Evolutionary conservation across 2,888 invertebrate species (phyloP).

Genomic region (Sicus ferrugineus): DNA sequence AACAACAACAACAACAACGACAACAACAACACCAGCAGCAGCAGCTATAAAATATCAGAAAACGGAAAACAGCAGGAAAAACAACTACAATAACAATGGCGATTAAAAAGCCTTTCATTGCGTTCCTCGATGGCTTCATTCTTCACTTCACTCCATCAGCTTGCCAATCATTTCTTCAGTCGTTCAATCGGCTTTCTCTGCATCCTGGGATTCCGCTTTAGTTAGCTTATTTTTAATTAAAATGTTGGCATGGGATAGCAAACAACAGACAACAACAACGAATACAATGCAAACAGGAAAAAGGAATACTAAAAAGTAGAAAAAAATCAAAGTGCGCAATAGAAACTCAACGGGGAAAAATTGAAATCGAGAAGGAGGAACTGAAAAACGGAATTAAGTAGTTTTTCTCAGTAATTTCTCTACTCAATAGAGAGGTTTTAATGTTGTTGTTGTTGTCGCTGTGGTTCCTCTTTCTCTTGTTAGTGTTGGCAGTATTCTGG

Average conservation of each 20-base stretch:
- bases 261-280: conserved; percentile 8
- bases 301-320: conserved; percentile 9
- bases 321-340: too few species aligned
- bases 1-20: conserved; percentile 15
- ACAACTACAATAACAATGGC: not conserved
- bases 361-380: too few species aligned
- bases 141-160: not conserved
- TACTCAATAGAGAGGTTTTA: not conserved
- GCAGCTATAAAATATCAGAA: conserved; percentile 33
- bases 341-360: too few species aligned
- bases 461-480: not conserved
- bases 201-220: not conserved
- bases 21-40: conserved; percentile 29
- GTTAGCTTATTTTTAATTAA: conserved; percentile 17
- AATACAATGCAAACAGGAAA: conserved; percentile 8
- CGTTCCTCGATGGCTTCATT: not conserved
- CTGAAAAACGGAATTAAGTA: too few species aligned
- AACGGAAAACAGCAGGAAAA: too few species aligned
- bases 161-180: not conserved
- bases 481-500: not conserved
- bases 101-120: not conserved
- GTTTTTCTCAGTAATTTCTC: not conserved
- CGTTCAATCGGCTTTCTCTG: conserved; percentile 3
- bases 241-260: not conserved
- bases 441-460: not conserved